A percentile compares a stretch with the other conserved stretches of the same genome.
Evolutionary conservation across 2,888 invertebrate genomes (phyloP).

Genomic region (Drosophila niveifrons): DNA sequence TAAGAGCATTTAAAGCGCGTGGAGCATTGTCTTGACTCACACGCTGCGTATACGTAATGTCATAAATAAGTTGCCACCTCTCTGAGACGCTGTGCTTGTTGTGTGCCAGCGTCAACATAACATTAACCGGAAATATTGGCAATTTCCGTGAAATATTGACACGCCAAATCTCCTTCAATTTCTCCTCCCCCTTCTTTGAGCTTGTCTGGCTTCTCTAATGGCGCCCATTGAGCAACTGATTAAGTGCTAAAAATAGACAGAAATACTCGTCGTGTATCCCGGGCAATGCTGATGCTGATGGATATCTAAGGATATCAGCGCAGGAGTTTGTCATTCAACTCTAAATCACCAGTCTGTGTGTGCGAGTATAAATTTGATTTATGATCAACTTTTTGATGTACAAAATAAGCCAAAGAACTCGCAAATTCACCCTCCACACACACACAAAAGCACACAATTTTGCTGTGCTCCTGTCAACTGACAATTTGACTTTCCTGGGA

Average conservation of each 20-base stretch:
- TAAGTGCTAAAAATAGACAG: conserved; percentile 76
- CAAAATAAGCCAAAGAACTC: conserved; percentile 42
- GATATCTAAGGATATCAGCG: conserved; percentile 57
- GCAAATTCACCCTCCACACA: neutral
- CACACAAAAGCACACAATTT: conserved; percentile 7
- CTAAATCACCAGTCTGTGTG: conserved; percentile 29
- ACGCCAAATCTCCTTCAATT: neutral
- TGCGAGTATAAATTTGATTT: conserved; percentile 65
- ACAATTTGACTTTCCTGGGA: conserved; percentile 59
- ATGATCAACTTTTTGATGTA: conserved; percentile 56
- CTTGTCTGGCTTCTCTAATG: conserved; percentile 42
- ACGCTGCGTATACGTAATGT: conserved; percentile 61
- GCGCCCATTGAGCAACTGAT: conserved; percentile 67
- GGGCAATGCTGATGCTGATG: conserved; percentile 47
- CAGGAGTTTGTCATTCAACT: conserved; percentile 22
- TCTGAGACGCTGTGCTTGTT: conserved; percentile 17
- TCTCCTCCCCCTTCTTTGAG: neutral
- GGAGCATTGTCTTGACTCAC: conserved; percentile 13
- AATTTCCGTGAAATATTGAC: conserved; percentile 71
- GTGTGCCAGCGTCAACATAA: conserved; percentile 40
- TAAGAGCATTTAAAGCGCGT: conserved; percentile 53
- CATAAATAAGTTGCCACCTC: conserved; percentile 49
- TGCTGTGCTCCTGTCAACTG: conserved; percentile 60
- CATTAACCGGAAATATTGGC: conserved; percentile 78
- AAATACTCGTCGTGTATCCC: conserved; percentile 61